Evolutionary conservation across 2,888 invertebrate genomes (phyloP).

Genomic region (Leptinotarsa peninsularis): DNA sequence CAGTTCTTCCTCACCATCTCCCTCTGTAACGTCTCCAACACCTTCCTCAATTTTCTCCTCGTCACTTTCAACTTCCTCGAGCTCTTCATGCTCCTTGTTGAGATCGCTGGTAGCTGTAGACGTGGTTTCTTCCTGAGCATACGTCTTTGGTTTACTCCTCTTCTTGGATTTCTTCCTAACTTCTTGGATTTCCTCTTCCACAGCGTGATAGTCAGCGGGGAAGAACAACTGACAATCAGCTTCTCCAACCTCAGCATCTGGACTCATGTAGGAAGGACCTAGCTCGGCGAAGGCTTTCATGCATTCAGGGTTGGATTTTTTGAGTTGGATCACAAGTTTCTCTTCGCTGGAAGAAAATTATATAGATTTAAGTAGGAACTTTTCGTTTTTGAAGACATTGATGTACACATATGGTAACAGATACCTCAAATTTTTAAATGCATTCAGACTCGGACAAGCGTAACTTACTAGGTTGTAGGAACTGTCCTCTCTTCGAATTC

Average conservation of each 20-base stretch:
- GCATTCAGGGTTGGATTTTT: conserved; percentile 73
- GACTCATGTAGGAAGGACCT: conserved; percentile 78
- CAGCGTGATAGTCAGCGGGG: conserved; percentile 73
- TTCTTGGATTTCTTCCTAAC: conserved; percentile 70
- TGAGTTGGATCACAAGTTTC: conserved; percentile 77
- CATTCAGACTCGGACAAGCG: too few relatives aligned
- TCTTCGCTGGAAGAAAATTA: conserved; percentile 69
- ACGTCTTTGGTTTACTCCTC: conserved; percentile 54
- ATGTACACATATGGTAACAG: too few relatives aligned
- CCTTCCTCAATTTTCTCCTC: conserved; percentile 52
- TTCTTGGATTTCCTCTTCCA: conserved; percentile 65
- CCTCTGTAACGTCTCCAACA: conserved; percentile 47
- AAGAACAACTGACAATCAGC: conserved; percentile 77
- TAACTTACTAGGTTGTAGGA: conserved; percentile 69
- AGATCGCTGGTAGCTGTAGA: conserved; percentile 41
- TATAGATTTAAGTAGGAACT: not conserved
- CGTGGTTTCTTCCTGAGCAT: conserved; percentile 44
- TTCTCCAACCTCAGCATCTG: conserved; percentile 74
- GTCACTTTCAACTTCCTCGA: conserved; percentile 49
- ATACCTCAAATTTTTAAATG: too few relatives aligned
- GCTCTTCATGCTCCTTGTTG: conserved; percentile 43
- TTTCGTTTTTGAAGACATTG: too few relatives aligned
- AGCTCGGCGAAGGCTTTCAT: conserved; percentile 73
- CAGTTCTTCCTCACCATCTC: conserved; percentile 45
- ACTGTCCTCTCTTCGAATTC: conserved; percentile 71